Evolutionary conservation across 2,113 vertebrate genomes (phyloP).

Genomic region (Rhinoderma darwinii): DNA sequence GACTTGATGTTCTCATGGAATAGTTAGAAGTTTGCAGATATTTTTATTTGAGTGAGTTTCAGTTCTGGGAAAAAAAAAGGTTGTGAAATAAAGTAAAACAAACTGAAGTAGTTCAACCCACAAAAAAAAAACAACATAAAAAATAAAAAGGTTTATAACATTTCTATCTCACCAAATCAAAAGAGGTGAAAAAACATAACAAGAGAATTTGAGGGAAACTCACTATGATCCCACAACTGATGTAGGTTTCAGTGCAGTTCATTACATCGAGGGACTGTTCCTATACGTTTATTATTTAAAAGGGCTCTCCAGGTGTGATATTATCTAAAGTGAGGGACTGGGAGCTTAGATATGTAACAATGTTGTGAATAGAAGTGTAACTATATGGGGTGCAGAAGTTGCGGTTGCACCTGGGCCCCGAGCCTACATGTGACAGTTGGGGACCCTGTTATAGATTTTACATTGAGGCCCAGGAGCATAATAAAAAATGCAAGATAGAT

Average conservation of each 20-base stretch:
- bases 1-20: constrained; percentile 5
- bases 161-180: not conserved
- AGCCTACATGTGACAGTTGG: too few species aligned
- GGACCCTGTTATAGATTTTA: too few species aligned
- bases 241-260: too few species aligned
- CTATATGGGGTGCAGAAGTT: too few species aligned
- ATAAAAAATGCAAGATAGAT: too few species aligned
- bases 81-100: not conserved
- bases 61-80: not conserved
- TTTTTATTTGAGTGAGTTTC: constrained; percentile 6
- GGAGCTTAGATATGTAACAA: too few species aligned
- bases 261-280: too few species aligned
- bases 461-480: too few species aligned
- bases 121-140: not conserved
- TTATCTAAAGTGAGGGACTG: not conserved
- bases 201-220: not conserved
- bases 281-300: too few species aligned
- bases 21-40: not conserved
- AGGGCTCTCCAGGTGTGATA: not conserved
- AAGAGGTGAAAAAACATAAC: not conserved
- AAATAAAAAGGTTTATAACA: not conserved
- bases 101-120: not conserved
- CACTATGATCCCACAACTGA: not conserved
- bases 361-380: too few species aligned
- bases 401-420: too few species aligned